A percentile compares a stretch with the other conserved stretches of the same genome.
Evolutionary conservation across 64 coral and sea anemone genomes (phyloP).

Genomic region (Anthopleura sola): DNA sequence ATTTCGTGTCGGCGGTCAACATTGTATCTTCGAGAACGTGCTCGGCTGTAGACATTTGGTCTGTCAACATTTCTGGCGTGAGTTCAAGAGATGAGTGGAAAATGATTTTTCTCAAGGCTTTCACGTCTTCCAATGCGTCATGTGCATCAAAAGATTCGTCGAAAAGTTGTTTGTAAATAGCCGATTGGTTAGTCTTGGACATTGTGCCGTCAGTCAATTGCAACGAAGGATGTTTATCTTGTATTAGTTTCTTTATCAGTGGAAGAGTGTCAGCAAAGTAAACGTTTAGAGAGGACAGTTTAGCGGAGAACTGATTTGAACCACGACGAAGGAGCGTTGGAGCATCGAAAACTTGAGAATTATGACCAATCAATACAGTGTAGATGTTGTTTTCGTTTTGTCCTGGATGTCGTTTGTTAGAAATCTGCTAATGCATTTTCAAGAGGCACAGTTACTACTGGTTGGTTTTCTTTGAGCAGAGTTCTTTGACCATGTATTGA

Average conservation of each 20-base stretch:
- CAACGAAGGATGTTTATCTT: constrained; percentile 18
- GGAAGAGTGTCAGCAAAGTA: constrained; percentile 16
- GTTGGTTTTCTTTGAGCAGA: constrained; percentile 35
- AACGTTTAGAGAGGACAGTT: constrained; percentile 5
- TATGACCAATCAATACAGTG: constrained; percentile 22
- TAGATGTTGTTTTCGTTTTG: background rate
- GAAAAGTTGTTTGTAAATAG: too few species aligned
- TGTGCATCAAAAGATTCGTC: too few species aligned
- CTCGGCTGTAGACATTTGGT: background rate
- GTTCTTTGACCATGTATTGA: constrained; percentile 12
- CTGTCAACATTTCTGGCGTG: constrained; percentile 15
- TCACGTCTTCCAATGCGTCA: too few species aligned
- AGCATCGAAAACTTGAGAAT: constrained; percentile 28
- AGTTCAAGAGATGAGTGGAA: too few species aligned
- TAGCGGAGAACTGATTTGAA: constrained; percentile 11
- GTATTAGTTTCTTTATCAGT: background rate
- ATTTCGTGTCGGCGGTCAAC: constrained; percentile 41
- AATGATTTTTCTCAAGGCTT: too few species aligned
- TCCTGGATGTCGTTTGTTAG: too few species aligned
- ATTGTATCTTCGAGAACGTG: constrained; percentile 9
- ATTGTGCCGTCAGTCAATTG: too few species aligned
- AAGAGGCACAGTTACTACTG: background rate
- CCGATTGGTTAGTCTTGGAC: too few species aligned
- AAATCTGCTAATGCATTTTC: constrained; percentile 31
- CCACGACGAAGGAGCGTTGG: constrained; percentile 22